Percentiles rank a stretch among this genome's conserved stretches.
phyloP scores from a whole-genome alignment of 1,140 invertebrate species.

The Hypsibius dujardini region DNA sequence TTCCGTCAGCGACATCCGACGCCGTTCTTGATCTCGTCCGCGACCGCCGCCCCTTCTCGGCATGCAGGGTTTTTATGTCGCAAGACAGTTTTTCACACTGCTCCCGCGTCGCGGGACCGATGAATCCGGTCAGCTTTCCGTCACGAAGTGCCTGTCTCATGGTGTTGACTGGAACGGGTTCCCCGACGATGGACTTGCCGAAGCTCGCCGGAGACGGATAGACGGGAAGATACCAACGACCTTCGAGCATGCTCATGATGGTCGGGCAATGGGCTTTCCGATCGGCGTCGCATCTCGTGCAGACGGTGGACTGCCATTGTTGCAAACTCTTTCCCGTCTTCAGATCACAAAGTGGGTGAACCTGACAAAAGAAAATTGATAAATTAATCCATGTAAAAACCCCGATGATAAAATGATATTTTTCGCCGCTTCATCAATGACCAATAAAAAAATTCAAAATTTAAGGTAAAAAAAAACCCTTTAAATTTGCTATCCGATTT shows the following conservation, averaged over 20 bases:
- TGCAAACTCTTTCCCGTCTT: not conserved
- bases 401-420: too few relatives aligned
- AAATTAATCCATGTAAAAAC: too few relatives aligned
- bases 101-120: not conserved
- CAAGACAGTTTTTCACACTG: not conserved
- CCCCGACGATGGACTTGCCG: not conserved
- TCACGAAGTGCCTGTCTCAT: not conserved
- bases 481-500: too few relatives aligned
- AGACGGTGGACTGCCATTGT: not conserved
- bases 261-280: not conserved
- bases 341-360: slow-evolving; percentile 13
- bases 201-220: not conserved
- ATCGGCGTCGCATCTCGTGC: not conserved
- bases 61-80: not conserved
- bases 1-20: not conserved
- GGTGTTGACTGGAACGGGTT: not conserved
- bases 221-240: slow-evolving; percentile 8
- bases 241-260: not conserved
- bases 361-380: too few relatives aligned
- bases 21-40: not conserved
- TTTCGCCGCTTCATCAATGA: too few relatives aligned
- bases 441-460: too few relatives aligned
- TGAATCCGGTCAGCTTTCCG: not conserved
- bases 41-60: not conserved
- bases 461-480: too few relatives aligned